A percentile compares a stretch with the other conserved stretches of the same genome.
phyloP scores from a whole-genome alignment of 2,888 invertebrate genomes.

The Drosophila vallismaia region DNA sequence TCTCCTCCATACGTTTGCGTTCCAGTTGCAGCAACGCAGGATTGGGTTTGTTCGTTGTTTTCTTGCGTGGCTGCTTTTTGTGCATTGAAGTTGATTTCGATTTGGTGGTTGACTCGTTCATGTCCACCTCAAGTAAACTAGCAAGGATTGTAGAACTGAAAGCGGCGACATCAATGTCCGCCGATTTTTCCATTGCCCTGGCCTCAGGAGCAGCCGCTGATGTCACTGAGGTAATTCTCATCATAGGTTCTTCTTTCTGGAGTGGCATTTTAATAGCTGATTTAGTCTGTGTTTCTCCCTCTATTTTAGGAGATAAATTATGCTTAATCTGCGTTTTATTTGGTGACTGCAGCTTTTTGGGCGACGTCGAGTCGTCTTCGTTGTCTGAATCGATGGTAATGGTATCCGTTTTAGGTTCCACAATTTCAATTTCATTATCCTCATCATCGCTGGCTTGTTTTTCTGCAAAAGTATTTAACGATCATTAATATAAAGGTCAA shows the following conservation, averaged over 20 bases:
- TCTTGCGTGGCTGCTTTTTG: constrained; percentile 83
- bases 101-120: constrained; percentile 59
- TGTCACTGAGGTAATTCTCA: constrained; percentile 50
- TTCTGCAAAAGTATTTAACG: constrained; percentile 57
- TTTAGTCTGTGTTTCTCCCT: not conserved
- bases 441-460: constrained; percentile 83
- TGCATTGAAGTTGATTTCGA: constrained; percentile 32
- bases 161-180: constrained; percentile 62
- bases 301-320: not conserved
- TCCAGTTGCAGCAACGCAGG: constrained; percentile 82
- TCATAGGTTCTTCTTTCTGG: constrained; percentile 1
- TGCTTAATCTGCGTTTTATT: not conserved
- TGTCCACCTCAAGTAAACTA: constrained; percentile 82
- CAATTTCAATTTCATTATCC: constrained; percentile 83
- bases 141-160: constrained; percentile 79
- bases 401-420: constrained; percentile 83
- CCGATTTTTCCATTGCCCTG: not conserved
- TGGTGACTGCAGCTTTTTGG: constrained; percentile 11
- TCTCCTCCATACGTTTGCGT: constrained; percentile 79
- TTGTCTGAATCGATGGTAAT: constrained; percentile 83
- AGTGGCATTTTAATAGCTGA: not conserved
- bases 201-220: constrained; percentile 37
- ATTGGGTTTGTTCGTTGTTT: constrained; percentile 82
- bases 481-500: not conserved
- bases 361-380: constrained; percentile 72